Conservation (phyloP, 2,888 invertebrate species). For the Gonocerus acuteangulatus region DNA sequence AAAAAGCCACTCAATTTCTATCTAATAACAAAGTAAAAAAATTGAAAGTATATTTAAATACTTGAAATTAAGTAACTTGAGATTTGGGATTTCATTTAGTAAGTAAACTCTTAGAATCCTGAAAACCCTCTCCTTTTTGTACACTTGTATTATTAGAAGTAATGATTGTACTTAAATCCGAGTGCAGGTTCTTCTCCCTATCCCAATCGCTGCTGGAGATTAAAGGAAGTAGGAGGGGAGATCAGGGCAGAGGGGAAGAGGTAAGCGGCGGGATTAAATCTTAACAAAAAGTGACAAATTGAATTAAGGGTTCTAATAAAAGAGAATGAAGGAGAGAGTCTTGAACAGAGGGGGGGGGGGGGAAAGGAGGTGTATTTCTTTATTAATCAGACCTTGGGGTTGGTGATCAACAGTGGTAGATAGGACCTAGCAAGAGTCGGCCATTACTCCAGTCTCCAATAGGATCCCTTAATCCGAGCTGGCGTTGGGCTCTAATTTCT, state of each 20-base stretch:
- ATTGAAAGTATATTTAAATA: too few relatives aligned
- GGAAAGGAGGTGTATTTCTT: conserved; percentile 22
- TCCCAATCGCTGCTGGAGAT: too few relatives aligned
- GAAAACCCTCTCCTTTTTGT: too few relatives aligned
- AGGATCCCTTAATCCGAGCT: not conserved
- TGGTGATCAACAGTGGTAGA: conserved; percentile 2
- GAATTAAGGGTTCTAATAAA: conserved; percentile 28
- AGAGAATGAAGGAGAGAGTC: conserved; percentile 20
- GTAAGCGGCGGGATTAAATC: conserved; percentile 21
- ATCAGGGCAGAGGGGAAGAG: not conserved
- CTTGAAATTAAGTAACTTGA: too few relatives aligned
- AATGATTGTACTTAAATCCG: too few relatives aligned
- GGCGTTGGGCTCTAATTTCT: not conserved
- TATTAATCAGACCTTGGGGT: conserved; percentile 20
- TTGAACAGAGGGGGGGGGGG: not conserved
- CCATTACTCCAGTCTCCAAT: not conserved
- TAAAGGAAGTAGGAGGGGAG: too few relatives aligned
- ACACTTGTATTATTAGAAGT: too few relatives aligned
- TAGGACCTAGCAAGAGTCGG: not conserved
- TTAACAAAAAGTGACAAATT: conserved; percentile 31
- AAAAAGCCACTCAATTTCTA: too few relatives aligned
- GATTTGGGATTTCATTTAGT: too few relatives aligned
- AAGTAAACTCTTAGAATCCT: too few relatives aligned
- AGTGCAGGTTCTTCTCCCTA: too few relatives aligned
- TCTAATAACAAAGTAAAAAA: too few relatives aligned